These are phyloP conservation scores for Listronotus bonariensis DNA, from an alignment of 1,140 invertebrate species.

Conservation along the genomic window DNA sequence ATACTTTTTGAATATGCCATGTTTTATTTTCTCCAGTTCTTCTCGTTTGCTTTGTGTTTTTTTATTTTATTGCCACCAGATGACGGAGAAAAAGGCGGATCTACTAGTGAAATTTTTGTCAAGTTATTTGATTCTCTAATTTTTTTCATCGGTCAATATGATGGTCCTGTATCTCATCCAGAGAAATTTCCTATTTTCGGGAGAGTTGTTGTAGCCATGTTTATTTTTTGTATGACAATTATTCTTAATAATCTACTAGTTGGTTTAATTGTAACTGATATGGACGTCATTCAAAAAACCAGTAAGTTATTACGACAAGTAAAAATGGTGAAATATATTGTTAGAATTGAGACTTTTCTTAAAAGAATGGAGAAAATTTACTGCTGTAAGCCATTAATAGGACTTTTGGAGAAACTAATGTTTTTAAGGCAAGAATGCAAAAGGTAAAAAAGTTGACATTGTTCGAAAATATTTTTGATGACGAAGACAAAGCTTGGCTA, in stretches of 20 bases:
- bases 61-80: constrained; percentile 37
- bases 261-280: constrained; percentile 41
- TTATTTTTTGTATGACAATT: constrained; percentile 42
- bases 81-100: background rate
- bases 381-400: background rate
- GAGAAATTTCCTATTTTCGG: constrained; percentile 34
- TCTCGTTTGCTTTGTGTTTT: constrained; percentile 42
- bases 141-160: constrained; percentile 41
- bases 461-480: constrained; percentile 14
- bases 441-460: background rate
- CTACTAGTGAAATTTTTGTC: constrained; percentile 14
- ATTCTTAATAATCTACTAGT: constrained; percentile 43
- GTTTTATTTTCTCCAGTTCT: constrained; percentile 44
- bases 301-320: constrained; percentile 38
- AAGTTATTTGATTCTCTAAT: constrained; percentile 40
- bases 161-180: constrained; percentile 23
- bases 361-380: constrained; percentile 5
- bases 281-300: constrained; percentile 39
- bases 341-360: constrained; percentile 26
- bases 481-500: constrained; percentile 11
- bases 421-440: constrained; percentile 2
- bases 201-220: constrained; percentile 36
- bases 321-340: constrained; percentile 36
- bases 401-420: background rate
- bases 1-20: constrained; percentile 40